These are phyloP conservation scores for Drepana arcuata DNA, from an alignment of 1,140 invertebrate species.

Conservation along the genomic window DNA sequence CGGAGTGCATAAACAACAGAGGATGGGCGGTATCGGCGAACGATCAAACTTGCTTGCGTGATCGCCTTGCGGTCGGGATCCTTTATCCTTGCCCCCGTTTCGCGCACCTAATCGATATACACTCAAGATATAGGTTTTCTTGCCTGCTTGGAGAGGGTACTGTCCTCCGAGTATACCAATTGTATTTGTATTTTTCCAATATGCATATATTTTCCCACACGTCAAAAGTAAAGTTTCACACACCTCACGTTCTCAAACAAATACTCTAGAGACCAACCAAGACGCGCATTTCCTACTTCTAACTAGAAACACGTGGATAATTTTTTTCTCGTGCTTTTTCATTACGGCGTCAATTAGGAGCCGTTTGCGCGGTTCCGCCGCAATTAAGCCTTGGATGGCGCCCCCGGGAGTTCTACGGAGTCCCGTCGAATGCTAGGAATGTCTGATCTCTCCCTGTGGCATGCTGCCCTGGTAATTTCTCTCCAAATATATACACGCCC, in stretches of 20 bases:
- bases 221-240: too few relatives aligned
- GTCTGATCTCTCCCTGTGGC: constrained; percentile 27
- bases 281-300: constrained; percentile 42
- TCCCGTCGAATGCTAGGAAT: constrained; percentile 32
- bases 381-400: constrained; percentile 30
- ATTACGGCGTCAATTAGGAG: constrained; percentile 34
- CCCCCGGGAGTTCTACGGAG: constrained; percentile 42
- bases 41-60: constrained; percentile 21
- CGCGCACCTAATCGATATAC: constrained; percentile 10
- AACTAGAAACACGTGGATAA: constrained; percentile 52
- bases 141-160: too few relatives aligned
- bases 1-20: constrained; percentile 10
- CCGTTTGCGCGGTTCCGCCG: constrained; percentile 35
- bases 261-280: too few relatives aligned
- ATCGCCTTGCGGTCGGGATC: constrained; percentile 11
- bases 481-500: constrained; percentile 24
- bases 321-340: constrained; percentile 32
- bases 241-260: too few relatives aligned
- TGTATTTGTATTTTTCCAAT: too few relatives aligned
- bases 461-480: constrained; percentile 55
- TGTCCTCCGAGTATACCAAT: too few relatives aligned
- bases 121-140: too few relatives aligned
- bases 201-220: too few relatives aligned
- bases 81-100: constrained; percentile 2
- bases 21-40: constrained; percentile 15